Conservation (phyloP, 2,888 invertebrate genomes). For the Automeris io region DNA sequence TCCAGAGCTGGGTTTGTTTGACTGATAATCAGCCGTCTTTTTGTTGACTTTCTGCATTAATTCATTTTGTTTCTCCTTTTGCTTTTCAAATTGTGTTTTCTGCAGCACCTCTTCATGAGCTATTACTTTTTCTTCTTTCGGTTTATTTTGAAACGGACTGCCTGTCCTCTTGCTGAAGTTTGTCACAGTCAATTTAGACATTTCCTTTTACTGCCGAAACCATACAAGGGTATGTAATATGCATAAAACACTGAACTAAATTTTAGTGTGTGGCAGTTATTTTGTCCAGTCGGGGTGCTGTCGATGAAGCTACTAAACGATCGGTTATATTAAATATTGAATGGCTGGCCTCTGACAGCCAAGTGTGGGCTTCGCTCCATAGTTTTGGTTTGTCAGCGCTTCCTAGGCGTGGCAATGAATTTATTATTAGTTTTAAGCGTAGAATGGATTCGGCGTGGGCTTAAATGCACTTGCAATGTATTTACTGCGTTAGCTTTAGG, state of each 20-base stretch:
- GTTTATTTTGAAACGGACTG: constrained; percentile 38
- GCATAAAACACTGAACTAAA: constrained; percentile 40
- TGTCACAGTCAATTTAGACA: constrained; percentile 61
- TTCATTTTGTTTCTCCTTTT: constrained; percentile 61
- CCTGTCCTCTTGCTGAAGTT: constrained; percentile 48
- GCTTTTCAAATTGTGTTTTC: constrained; percentile 46
- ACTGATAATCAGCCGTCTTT: constrained; percentile 60
- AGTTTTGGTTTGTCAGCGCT: constrained; percentile 62
- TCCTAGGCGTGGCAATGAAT: constrained; percentile 71
- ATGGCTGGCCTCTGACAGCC: constrained; percentile 48
- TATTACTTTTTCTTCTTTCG: constrained; percentile 23
- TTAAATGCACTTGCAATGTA: constrained; percentile 52
- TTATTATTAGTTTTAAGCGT: constrained; percentile 41
- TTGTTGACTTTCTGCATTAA: constrained; percentile 57
- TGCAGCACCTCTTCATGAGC: constrained; percentile 40
- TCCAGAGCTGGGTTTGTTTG: constrained; percentile 58
- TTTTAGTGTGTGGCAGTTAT: constrained; percentile 33
- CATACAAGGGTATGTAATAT: constrained; percentile 38
- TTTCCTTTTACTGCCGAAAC: constrained; percentile 26
- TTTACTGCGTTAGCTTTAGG: constrained; percentile 1
- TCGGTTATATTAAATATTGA: constrained; percentile 44
- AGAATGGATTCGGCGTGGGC: constrained; percentile 38
- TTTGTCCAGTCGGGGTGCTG: constrained; percentile 46
- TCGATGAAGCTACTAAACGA: constrained; percentile 52
- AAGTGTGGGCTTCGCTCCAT: constrained; percentile 72